Percentiles rank a stretch among this genome's conserved stretches.
Conservation (phyloP, 2,113 vertebrate species). For the Macquaria ambigua region DNA sequence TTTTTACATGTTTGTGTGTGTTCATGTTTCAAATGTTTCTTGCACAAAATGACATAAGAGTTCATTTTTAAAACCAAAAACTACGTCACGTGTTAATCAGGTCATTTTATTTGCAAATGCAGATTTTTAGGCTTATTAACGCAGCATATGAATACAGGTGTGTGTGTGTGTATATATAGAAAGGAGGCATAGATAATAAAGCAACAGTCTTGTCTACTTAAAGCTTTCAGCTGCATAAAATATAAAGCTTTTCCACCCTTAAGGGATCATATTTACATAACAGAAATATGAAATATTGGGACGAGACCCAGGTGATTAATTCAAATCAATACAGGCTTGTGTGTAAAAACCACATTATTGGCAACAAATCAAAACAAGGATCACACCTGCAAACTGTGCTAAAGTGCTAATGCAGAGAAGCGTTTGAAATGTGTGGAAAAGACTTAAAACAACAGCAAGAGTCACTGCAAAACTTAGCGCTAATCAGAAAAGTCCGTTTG, state of each 20-base stretch:
- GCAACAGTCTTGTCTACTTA: constrained; percentile 2
- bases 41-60: too few relatives aligned
- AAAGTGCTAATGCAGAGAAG: too few relatives aligned
- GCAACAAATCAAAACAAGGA: constrained; percentile 41
- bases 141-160: not conserved
- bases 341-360: constrained; percentile 41
- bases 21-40: not conserved
- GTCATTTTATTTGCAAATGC: constrained; percentile 45
- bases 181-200: constrained; percentile 11
- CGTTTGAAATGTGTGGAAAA: too few relatives aligned
- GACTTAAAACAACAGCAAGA: too few relatives aligned
- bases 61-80: not conserved
- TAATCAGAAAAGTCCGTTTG: too few relatives aligned
- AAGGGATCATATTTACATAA: constrained; percentile 2
- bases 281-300: constrained; percentile 9
- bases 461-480: too few relatives aligned
- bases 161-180: not conserved
- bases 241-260: not conserved
- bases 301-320: not conserved
- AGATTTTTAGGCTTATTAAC: not conserved
- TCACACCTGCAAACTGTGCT: not conserved
- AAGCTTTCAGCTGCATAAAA: constrained; percentile 26
- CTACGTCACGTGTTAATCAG: not conserved
- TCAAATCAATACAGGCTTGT: constrained; percentile 26
- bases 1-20: not conserved